phyloP scores from a whole-genome alignment of 2,113 vertebrate species.

The Tyrannus savana region DNA sequence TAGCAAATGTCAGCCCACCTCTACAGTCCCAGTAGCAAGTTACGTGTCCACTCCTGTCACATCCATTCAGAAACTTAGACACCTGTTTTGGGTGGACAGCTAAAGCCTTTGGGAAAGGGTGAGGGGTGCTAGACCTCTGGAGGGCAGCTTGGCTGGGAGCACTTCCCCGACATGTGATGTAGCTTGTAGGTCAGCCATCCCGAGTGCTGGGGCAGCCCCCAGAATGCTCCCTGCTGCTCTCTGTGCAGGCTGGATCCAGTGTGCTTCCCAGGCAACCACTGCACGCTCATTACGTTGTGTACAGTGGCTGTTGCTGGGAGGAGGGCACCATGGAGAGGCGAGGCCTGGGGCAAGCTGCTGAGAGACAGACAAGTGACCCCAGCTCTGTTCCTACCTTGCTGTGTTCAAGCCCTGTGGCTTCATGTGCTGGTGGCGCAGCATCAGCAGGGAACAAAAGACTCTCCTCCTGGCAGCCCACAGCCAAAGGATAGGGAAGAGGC shows the following conservation, averaged over 20 bases:
- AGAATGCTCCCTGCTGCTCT: not conserved
- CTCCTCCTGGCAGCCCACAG: not conserved
- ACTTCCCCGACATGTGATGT: accelerated
- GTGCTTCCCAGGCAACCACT: not conserved
- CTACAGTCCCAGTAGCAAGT: accelerated
- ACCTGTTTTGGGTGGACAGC: not conserved
- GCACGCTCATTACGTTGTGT: accelerated
- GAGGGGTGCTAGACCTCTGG: not conserved
- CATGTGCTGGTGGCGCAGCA: accelerated
- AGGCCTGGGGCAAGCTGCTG: not conserved
- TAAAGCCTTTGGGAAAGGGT: not conserved
- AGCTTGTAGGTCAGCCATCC: not conserved
- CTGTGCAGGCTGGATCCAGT: not conserved
- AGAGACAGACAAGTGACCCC: accelerated
- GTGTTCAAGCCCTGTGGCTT: not conserved
- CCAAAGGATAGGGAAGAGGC: not conserved
- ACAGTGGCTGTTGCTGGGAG: accelerated
- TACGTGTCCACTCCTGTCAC: accelerated
- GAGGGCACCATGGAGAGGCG: accelerated
- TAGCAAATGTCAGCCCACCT: not conserved
- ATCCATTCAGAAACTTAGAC: not conserved
- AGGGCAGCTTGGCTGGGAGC: not conserved
- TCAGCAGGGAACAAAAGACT: not conserved
- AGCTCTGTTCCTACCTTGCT: accelerated
- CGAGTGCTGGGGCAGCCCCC: not conserved